phyloP scores from a whole-genome alignment of 2,888 invertebrate genomes.

The Heterodera filipjevi region DNA sequence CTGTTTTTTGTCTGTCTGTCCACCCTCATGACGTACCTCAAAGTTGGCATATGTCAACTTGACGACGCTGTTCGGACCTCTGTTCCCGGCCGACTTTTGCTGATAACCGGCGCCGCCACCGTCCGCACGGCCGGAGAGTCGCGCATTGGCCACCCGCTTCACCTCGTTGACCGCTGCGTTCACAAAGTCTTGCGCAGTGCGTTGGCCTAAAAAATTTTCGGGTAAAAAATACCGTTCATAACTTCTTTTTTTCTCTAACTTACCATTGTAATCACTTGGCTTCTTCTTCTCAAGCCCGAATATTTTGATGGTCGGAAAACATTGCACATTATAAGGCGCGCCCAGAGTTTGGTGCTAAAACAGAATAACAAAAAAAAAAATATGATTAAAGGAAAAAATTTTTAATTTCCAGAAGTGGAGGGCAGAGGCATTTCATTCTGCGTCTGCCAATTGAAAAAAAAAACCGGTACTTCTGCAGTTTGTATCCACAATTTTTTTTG shows the following conservation, averaged over 20 bases:
- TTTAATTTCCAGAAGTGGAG: no score
- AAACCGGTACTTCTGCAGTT: no score
- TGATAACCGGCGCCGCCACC: conserved; percentile 37
- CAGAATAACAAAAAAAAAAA: neutral
- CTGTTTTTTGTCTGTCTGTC: neutral
- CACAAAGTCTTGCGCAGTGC: conserved; percentile 83
- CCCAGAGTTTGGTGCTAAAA: conserved; percentile 76
- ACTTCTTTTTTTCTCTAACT: no score
- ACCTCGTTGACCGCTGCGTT: conserved; percentile 82
- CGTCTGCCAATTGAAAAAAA: no score
- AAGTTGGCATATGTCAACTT: conserved; percentile 95
- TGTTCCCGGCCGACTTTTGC: conserved; percentile 42
- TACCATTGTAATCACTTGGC: conserved; percentile 79
- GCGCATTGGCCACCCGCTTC: conserved; percentile 70
- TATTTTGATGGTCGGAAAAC: conserved; percentile 94
- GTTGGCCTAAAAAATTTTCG: no score
- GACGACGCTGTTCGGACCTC: conserved; percentile 75
- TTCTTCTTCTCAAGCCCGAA: conserved; percentile 81
- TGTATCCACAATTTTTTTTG: no score
- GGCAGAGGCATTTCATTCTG: no score
- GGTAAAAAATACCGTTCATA: no score
- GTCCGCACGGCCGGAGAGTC: conserved; percentile 52
- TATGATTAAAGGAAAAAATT: neutral
- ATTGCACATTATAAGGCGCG: conserved; percentile 73
- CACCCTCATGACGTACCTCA: conserved; percentile 70